phyloP scores from a whole-genome alignment of 2,888 invertebrate genomes.

The Tetheella fluctuosa region DNA sequence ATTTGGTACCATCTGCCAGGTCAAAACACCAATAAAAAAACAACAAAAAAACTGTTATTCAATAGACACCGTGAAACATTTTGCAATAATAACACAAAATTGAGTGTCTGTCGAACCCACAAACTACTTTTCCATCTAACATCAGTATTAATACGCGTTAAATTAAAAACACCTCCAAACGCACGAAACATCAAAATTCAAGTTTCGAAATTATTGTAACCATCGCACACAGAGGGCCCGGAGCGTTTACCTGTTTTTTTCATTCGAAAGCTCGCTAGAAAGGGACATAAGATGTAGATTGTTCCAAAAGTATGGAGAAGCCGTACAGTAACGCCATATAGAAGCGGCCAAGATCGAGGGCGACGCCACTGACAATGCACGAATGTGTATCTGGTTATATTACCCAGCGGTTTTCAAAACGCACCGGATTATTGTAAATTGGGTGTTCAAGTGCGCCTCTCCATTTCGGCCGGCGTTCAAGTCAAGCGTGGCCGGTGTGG shows the following conservation, averaged over 20 bases:
- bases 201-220: slow-evolving; percentile 41
- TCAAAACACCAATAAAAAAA: not conserved
- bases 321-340: slow-evolving; percentile 52
- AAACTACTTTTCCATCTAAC: slow-evolving; percentile 6
- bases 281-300: slow-evolving; percentile 61
- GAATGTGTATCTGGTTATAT: slow-evolving; percentile 79
- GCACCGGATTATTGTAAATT: slow-evolving; percentile 57
- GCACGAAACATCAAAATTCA: slow-evolving; percentile 50
- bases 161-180: slow-evolving; percentile 46
- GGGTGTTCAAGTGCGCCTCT: slow-evolving; percentile 59
- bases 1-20: not conserved
- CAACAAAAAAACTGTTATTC: not conserved
- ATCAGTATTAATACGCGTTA: slow-evolving; percentile 47
- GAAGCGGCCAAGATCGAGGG: slow-evolving; percentile 75
- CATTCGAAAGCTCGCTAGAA: slow-evolving; percentile 65
- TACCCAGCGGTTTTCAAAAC: slow-evolving; percentile 61
- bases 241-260: slow-evolving; percentile 75
- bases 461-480: slow-evolving; percentile 63
- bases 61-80: slow-evolving; percentile 6
- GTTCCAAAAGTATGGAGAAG: slow-evolving; percentile 72
- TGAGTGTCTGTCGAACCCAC: slow-evolving; percentile 6
- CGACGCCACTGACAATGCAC: slow-evolving; percentile 81
- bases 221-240: slow-evolving; percentile 60
- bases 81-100: slow-evolving; percentile 6
- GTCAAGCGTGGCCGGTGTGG: slow-evolving; percentile 76